These are phyloP conservation scores for Hedya salicella DNA, from an alignment of 2,888 invertebrate species.

Conservation along the genomic window DNA sequence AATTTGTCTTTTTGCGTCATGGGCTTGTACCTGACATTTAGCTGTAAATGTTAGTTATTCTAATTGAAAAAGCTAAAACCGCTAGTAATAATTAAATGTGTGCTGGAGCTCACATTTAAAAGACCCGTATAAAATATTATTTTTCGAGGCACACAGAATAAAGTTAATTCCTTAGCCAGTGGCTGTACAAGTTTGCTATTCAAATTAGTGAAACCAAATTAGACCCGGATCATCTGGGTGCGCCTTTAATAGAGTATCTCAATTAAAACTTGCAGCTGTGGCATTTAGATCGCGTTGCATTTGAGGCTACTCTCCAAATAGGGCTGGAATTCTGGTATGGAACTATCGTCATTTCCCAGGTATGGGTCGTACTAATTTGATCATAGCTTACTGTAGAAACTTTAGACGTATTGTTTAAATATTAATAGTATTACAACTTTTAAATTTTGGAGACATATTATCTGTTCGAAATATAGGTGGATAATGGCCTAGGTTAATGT, in stretches of 20 bases:
- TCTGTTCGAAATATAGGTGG: too few species aligned
- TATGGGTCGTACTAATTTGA: slow-evolving; percentile 4
- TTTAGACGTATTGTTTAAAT: too few species aligned
- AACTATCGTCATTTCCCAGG: slow-evolving; percentile 13
- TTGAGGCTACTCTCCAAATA: slow-evolving; percentile 6
- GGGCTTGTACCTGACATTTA: too few species aligned
- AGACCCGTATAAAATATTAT: too few species aligned
- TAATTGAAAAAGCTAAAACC: too few species aligned
- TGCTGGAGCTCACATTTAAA: too few species aligned
- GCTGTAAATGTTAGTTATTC: too few species aligned
- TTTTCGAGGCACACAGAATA: neutral
- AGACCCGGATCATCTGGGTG: slow-evolving; percentile 12
- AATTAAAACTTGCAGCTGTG: slow-evolving; percentile 36
- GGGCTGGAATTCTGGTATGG: neutral
- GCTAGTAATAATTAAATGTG: too few species aligned
- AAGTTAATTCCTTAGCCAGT: slow-evolving; percentile 6
- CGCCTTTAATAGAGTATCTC: slow-evolving; percentile 16
- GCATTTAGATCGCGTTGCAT: slow-evolving; percentile 26
- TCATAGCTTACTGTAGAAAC: neutral
- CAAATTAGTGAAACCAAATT: slow-evolving; percentile 31
- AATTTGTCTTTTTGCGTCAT: too few species aligned
- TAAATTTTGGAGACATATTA: too few species aligned
- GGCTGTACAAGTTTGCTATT: slow-evolving; percentile 26
- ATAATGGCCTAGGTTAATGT: too few species aligned
- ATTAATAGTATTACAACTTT: too few species aligned